These are phyloP conservation scores for Aptenodytes forsteri DNA, from an alignment of 2,113 vertebrate species.

Conservation along the genomic window DNA sequence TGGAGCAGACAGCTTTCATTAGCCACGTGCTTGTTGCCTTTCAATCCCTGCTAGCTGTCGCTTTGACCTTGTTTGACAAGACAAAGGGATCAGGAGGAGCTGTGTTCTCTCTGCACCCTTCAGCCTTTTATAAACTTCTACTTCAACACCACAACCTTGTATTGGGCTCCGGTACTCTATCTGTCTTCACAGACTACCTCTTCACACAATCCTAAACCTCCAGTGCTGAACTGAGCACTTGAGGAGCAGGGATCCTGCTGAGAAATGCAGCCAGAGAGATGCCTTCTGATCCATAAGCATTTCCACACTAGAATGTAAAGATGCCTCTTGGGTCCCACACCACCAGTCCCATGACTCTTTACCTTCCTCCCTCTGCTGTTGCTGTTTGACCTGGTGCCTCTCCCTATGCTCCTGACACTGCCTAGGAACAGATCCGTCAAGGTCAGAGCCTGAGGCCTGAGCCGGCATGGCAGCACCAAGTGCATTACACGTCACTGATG, in stretches of 20 bases:
- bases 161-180: not conserved
- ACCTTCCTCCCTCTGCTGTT: not conserved
- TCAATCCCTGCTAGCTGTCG: not conserved
- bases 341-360: not conserved
- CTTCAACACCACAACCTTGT: not conserved
- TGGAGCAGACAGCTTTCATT: conserved; percentile 19
- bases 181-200: not conserved
- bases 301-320: not conserved
- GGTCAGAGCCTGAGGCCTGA: not conserved
- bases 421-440: not conserved
- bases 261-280: not conserved
- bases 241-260: not conserved
- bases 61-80: not conserved
- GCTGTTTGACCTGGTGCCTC: not conserved
- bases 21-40: not conserved
- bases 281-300: not conserved
- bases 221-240: not conserved
- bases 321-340: not conserved
- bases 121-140: not conserved
- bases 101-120: not conserved
- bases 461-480: not conserved
- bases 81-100: not conserved
- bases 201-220: not conserved
- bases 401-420: not conserved
- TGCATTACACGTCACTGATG: not conserved